Base-by-base conservation (phyloP, 2,113 vertebrate species). In the Rhinoderma darwinii region DNA sequence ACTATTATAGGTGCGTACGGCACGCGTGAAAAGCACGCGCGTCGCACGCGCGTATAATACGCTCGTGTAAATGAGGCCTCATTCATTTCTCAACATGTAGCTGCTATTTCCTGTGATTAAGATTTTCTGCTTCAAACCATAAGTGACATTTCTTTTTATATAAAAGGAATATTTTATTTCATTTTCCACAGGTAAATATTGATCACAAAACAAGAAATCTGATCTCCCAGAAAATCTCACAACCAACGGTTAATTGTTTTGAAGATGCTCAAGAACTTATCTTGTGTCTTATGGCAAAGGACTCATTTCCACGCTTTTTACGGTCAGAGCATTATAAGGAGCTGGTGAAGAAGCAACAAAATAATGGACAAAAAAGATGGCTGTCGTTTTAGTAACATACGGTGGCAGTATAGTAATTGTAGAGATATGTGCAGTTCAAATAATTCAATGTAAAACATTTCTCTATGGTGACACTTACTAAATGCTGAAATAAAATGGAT, bases 121-220 rank as follows among this genome's bases (percentile, higher is more conserved):
- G n/a, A n/a, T n/a, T n/a, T n/a, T n/a, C n/a, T n/a, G n/a, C n/a
- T n/a, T n/a, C n/a, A n/a, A n/a, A n/a, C n/a, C n/a, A n/a, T n/a
- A n/a, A n/a, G n/a, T n/a, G n/a, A n/a, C n/a, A n/a, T n/a, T n/a
- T n/a, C n/a, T n/a, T n/a, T n/a, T n/a, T n/a, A 96, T n/a, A n/a
- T n/a, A n/a, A n/a, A n/a, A n/a, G n/a, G n/a, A n/a, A n/a, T n/a
- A n/a, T n/a, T n/a, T n/a, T n/a, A n/a, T n/a, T n/a, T n/a, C n/a
- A n/a, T n/a, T n/a, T n/a, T n/a, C n/a, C n/a, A n/a, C n/a, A n/a
- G 95, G 92, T 96, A 77, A 96, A 95, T 84, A 95, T 95, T 76
- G 95, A 96, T 88, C 94, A 95, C 90, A 92, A 91, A 0, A 95
- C 95, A 84, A 93, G 93, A 89, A 93, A 47, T 0, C 61, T 91